Evolutionary conservation across 2,113 vertebrate genomes (phyloP).

Genomic region (Thalassoma bifasciatum): DNA sequence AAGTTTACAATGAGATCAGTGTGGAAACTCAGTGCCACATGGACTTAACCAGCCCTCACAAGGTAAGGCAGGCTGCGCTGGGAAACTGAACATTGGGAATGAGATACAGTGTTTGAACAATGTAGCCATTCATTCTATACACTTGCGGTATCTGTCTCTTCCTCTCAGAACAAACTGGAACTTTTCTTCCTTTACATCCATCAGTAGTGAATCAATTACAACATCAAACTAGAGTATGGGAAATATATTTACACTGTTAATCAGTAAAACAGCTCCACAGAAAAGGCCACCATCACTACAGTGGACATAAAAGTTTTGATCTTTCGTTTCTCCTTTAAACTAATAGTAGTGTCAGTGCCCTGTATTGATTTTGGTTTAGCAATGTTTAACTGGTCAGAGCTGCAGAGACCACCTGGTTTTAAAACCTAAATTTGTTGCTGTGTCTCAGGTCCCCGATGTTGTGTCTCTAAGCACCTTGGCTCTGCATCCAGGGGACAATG

Average conservation of each 20-base stretch:
- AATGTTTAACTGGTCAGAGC: constrained; percentile 2
- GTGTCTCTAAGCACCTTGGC: constrained; percentile 54
- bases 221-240: too few species aligned
- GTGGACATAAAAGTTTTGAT: neutral
- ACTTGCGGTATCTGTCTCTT: constrained; percentile 7
- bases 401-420: neutral
- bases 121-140: constrained; percentile 36
- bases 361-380: neutral
- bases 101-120: neutral
- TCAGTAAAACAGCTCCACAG: too few species aligned
- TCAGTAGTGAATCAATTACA: too few species aligned
- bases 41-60: constrained; percentile 51
- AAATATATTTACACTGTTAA: too few species aligned
- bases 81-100: neutral
- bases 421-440: neutral
- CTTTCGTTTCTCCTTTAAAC: neutral
- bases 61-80: constrained; percentile 59
- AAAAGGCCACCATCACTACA: too few species aligned
- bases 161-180: neutral
- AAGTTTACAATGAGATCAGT: constrained; percentile 46
- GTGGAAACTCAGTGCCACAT: constrained; percentile 47
- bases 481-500: constrained; percentile 27
- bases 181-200: too few species aligned
- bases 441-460: constrained; percentile 69
- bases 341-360: neutral